Evolutionary conservation across 2,888 invertebrate genomes (phyloP).

Genomic region (Ennomos erosarius): DNA sequence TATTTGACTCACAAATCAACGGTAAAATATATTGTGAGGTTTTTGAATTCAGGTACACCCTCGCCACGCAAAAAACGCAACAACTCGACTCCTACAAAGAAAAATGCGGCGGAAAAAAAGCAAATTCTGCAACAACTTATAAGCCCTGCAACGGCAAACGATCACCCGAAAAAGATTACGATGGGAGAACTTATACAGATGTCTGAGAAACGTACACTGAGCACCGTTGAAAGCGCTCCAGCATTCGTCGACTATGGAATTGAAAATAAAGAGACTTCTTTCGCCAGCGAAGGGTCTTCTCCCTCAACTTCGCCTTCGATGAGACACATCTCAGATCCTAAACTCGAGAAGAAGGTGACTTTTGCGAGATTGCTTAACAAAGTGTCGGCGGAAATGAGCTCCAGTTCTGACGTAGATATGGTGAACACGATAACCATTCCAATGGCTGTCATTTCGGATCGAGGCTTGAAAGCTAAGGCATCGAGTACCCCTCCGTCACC

Average conservation of each 20-base stretch:
- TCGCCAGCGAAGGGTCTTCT: slow-evolving; percentile 81
- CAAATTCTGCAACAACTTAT: slow-evolving; percentile 92
- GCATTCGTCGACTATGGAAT: slow-evolving; percentile 76
- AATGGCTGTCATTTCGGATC: slow-evolving; percentile 75
- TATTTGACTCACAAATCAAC: slow-evolving; percentile 22
- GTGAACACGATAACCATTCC: slow-evolving; percentile 80
- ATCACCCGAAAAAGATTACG: slow-evolving; percentile 87
- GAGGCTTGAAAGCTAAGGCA: slow-evolving; percentile 71
- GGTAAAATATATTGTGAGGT: slow-evolving; percentile 32
- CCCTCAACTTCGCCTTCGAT: slow-evolving; percentile 84
- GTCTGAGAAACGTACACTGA: slow-evolving; percentile 86
- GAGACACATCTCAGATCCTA: slow-evolving; percentile 87
- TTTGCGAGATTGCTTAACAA: slow-evolving; percentile 90
- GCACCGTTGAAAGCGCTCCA: slow-evolving; percentile 78
- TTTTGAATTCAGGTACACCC: slow-evolving; percentile 87
- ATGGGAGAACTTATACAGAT: slow-evolving; percentile 91
- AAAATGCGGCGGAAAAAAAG: slow-evolving; percentile 91
- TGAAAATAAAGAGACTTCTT: slow-evolving; percentile 86
- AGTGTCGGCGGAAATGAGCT: slow-evolving; percentile 92
- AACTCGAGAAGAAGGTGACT: slow-evolving; percentile 91
- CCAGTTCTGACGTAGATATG: slow-evolving; percentile 89
- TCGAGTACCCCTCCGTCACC: slow-evolving; percentile 88
- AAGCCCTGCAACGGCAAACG: slow-evolving; percentile 87
- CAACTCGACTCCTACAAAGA: slow-evolving; percentile 91
- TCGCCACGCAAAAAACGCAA: slow-evolving; percentile 92